Evolutionary conservation across 92 coral and sea anemone species (phyloP).

Genomic region (Paragorgia papillata): DNA sequence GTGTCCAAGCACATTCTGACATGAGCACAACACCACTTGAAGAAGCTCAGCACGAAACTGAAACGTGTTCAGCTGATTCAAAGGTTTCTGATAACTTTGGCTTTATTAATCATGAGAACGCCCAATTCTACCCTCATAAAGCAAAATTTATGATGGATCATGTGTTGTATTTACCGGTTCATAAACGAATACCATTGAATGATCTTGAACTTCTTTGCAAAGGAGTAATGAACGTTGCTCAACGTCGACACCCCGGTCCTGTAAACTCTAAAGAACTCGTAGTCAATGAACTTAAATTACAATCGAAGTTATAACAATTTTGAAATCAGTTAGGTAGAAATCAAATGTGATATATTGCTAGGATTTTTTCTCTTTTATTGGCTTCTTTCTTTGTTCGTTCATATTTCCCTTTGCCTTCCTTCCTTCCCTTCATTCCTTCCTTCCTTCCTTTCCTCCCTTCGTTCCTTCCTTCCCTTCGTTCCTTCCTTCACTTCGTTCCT

Average conservation of each 20-base stretch:
- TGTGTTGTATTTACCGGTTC: slow-evolving; percentile 92
- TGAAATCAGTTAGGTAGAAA: neutral
- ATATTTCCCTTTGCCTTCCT: no score
- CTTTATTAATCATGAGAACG: neutral
- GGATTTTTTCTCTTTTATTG: no score
- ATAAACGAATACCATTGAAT: slow-evolving; percentile 82
- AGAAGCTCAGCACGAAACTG: neutral
- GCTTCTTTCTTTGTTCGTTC: no score
- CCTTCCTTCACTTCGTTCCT: no score
- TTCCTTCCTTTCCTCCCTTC: no score
- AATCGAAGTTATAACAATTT: slow-evolving; percentile 3
- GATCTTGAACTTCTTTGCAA: slow-evolving; percentile 73
- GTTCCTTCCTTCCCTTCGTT: no score
- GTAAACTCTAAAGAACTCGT: neutral
- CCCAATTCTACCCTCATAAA: slow-evolving; percentile 69
- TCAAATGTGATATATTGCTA: no score
- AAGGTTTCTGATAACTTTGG: slow-evolving; percentile 1
- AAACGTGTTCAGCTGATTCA: neutral
- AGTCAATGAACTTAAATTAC: neutral
- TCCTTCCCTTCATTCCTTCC: no score
- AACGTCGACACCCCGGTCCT: slow-evolving; percentile 8
- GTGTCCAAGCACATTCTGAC: neutral
- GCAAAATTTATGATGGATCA: slow-evolving; percentile 92
- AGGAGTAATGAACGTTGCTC: slow-evolving; percentile 73
- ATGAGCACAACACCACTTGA: neutral